These are phyloP conservation scores for Emydocephalus ijimae DNA, from an alignment of 2,113 vertebrate genomes.

Conservation along the genomic window DNA sequence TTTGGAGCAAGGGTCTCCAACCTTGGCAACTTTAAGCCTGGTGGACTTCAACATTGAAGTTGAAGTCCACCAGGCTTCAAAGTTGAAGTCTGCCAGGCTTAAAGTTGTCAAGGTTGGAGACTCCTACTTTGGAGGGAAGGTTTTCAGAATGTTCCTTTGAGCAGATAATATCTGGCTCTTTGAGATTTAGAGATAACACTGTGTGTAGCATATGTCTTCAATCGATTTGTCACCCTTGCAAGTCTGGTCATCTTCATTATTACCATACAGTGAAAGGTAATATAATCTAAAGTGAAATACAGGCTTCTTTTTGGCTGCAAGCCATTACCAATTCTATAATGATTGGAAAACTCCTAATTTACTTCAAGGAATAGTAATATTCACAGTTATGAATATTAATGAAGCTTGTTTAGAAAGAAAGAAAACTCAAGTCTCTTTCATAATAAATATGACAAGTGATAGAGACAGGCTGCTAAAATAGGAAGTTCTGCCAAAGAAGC, in stretches of 20 bases:
- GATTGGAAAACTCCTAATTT: neutral
- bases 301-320: neutral
- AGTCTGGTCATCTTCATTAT: neutral
- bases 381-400: neutral
- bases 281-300: neutral
- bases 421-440: slow-evolving; percentile 3
- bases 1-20: neutral
- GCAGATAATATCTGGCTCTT: neutral
- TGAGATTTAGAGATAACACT: neutral
- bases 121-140: neutral
- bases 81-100: no score
- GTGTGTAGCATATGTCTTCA: neutral
- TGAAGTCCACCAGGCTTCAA: no score
- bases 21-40: no score
- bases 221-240: neutral
- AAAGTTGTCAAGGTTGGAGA: no score
- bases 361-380: neutral
- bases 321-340: neutral
- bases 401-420: slow-evolving; percentile 16
- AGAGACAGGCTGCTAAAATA: slow-evolving; percentile 56
- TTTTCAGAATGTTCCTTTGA: neutral
- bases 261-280: neutral
- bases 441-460: slow-evolving; percentile 45
- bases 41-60: no score
- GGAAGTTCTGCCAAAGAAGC: slow-evolving; percentile 42